Base-by-base conservation (phyloP, 2,113 vertebrate genomes). In the Sebastes fasciatus region DNA sequence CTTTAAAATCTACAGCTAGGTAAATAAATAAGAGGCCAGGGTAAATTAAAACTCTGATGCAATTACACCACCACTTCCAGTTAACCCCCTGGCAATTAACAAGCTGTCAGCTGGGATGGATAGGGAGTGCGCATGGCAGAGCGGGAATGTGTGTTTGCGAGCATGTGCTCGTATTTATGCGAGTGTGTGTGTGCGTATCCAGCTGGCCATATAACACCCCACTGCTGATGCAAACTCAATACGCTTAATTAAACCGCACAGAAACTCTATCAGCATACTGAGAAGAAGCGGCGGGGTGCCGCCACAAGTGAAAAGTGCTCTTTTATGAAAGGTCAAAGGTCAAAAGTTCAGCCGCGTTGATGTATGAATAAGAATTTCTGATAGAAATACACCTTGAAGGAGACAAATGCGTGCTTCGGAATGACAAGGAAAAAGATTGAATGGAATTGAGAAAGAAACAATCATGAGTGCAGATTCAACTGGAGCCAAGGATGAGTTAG, bases 1-100 rank as follows among this genome's bases (percentile, higher is more conserved):
- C 84, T 91, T 92, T 89, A 82, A 91, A 90, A 90, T 92, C 88
- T 82, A 90, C 78, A 4, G 86, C 66, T 79, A 77, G 85, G 89
- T 87, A 93, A 93, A 94, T 94, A 95, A 94, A 95, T 94, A 94
- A 94, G 87, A 65, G 84, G 69, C 80, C 68, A 21, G 77, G 89
- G 89, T 91, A 91, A 94, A 94, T 94, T 90, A 93, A 95, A 93
- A 91, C 91, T 91, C 92, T 91, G 93, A 95, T 93, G 92, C 95
- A 96, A 95, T 96, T 95, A 96, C 91, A 91, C 84, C 88, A 92
- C 91, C 93, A 94, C 93, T 95, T 95, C 92, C 92, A 94, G 93
- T 95, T 95, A 95, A 95, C 94, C 92, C 92, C 86, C 64, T 69
- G 86, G 93, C 93, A 95, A 95, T 95, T 95, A 96, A 93, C 93